Base-by-base conservation (phyloP, 2,888 invertebrate genomes). In the Apotomis capreana region DNA sequence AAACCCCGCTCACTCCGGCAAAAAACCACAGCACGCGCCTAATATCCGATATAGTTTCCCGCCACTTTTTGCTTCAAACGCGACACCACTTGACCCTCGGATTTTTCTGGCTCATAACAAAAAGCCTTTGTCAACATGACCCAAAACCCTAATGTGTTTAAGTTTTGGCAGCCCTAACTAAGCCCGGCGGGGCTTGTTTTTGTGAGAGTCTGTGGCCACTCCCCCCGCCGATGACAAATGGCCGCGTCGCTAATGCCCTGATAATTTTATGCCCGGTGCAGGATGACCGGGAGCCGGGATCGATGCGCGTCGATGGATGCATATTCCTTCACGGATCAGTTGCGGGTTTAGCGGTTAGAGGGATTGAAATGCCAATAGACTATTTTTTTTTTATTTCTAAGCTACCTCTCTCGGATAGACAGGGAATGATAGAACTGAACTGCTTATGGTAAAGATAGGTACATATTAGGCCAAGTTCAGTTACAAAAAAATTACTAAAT, bases 11-110 rank as follows among this genome's bases (percentile, higher is more conserved):
- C 78, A 68, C 49, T 12, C 10, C 57, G 55, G 73, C 64, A 78
- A 87, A 89, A 89, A 89, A 89, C 89, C 79, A 81, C 77, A 86
- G 88, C 89, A 89, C 89, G 87, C 89, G 89, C 78, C 75, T 74
- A 89, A 92, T 91, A 90, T 92, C 91, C 89, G 91, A 90, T 92
- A 90, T 91, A 91, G 91, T 92, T 91, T 87, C 88, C 40, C 40
- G 40, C 5, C 5, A 84, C 84, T 91, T 92, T 92, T 92, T 91
- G 91, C 83, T 76, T 82, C 76, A 74, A 86, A 88, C 87, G 87
- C 87, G 90, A 86, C 87, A 88, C 82, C 87, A 89, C 89, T 89
- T 91, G 90, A 92, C 92, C 92, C 92, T 92, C 91, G 84, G 84
- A 83, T 87, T 88, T 89, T 87, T 86, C 78, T 83, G 79, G 76